Conservation (phyloP, 2,113 vertebrate genomes). For the Zosterops borbonicus region DNA sequence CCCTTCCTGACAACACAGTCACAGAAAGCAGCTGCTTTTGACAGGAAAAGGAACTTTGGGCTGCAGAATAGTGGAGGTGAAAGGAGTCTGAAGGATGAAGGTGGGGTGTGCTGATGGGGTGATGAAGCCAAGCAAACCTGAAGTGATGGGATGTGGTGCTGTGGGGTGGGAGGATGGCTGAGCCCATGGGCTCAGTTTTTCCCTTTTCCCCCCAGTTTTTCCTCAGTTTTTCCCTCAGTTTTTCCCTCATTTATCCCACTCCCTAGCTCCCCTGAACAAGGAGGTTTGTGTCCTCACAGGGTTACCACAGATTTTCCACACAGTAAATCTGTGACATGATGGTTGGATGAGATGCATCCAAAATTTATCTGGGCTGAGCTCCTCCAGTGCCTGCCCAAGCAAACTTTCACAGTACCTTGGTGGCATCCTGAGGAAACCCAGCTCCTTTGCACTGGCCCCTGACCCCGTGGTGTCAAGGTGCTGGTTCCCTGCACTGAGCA, state of each 20-base stretch:
- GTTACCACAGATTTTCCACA: neutral
- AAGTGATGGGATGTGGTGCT: rapidly evolving
- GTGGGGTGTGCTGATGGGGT: rapidly evolving
- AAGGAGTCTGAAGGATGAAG: neutral
- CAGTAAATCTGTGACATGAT: neutral
- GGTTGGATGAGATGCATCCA: neutral
- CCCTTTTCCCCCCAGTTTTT: neutral
- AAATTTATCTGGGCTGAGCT: neutral
- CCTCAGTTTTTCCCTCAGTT: neutral
- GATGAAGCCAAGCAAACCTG: neutral
- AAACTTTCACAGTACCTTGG: neutral
- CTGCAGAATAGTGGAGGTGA: rapidly evolving
- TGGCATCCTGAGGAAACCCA: neutral
- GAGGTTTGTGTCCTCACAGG: neutral
- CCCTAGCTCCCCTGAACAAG: neutral
- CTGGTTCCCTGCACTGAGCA: neutral
- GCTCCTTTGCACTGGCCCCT: neutral
- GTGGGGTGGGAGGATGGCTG: neutral
- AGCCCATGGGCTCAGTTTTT: neutral
- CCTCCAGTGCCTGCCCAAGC: neutral
- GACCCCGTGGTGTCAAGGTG: rapidly evolving
- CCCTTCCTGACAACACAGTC: rapidly evolving
- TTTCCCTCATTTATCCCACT: rapidly evolving
- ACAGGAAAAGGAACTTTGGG: neutral
- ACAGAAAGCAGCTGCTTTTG: neutral